A percentile compares a stretch with the other conserved stretches of the same genome.
phyloP scores from a whole-genome alignment of 1,140 invertebrate species.

The Euura lappo region DNA sequence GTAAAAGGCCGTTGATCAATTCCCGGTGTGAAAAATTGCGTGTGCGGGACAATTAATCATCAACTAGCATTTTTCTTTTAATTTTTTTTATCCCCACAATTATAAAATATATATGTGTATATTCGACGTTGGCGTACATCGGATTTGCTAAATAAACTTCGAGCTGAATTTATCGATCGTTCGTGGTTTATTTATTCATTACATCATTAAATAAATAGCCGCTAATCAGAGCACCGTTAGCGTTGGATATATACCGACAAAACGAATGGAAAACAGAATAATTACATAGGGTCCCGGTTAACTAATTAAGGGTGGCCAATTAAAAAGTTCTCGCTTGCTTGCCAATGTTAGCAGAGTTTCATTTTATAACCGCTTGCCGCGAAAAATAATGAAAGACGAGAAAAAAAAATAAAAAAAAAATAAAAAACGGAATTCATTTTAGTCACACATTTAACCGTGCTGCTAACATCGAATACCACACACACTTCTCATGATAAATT shows the following conservation, averaged over 20 bases:
- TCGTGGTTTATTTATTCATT: slow-evolving; percentile 11
- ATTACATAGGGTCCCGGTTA: slow-evolving; percentile 55
- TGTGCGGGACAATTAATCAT: no score
- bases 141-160: slow-evolving; percentile 4
- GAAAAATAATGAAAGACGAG: no score
- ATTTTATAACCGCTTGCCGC: neutral
- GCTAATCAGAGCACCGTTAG: neutral
- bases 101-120: neutral
- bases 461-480: no score
- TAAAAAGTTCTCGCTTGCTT: slow-evolving; percentile 56
- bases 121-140: neutral
- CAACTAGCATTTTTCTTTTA: no score
- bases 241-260: slow-evolving; percentile 16
- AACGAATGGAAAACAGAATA: slow-evolving; percentile 51
- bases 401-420: no score
- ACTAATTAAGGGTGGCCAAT: slow-evolving; percentile 60
- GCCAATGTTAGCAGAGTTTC: slow-evolving; percentile 16
- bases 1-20: no score
- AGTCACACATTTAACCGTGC: no score
- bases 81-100: neutral
- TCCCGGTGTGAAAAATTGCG: no score
- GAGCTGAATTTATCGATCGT: neutral
- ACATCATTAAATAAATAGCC: neutral
- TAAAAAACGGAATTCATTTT: no score
- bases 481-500: no score